phyloP scores from a whole-genome alignment of 2,113 vertebrate genomes.

The Eptesicus fuscus region DNA sequence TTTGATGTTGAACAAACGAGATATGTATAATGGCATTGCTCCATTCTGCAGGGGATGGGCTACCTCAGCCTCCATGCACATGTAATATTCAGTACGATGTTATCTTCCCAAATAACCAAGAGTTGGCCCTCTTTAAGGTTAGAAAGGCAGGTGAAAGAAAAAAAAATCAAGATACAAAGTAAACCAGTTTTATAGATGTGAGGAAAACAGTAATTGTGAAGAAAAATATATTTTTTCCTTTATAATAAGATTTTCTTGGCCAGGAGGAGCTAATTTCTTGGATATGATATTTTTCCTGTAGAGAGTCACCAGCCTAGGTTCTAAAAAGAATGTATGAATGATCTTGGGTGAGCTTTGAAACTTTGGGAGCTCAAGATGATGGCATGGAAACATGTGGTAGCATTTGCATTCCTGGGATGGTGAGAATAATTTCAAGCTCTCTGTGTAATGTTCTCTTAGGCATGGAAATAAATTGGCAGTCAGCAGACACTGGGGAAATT shows the following conservation, averaged over 20 bases:
- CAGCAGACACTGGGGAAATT: not conserved
- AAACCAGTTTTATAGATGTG: not conserved
- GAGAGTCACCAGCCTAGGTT: not conserved
- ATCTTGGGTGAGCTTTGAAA: not conserved
- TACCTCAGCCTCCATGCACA: not conserved
- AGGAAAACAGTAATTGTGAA: not conserved
- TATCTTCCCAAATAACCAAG: not conserved
- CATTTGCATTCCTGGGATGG: not conserved
- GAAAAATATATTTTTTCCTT: not conserved
- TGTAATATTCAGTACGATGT: not conserved
- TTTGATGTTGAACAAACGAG: not conserved
- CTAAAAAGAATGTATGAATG: not conserved
- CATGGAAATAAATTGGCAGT: not conserved
- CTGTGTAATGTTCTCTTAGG: not conserved
- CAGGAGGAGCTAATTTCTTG: not conserved
- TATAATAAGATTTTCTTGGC: not conserved
- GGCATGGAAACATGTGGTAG: not conserved
- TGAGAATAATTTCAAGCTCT: constrained; percentile 12
- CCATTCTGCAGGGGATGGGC: not conserved
- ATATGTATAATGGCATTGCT: not conserved
- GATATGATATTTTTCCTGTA: not conserved
- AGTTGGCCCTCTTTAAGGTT: not conserved
- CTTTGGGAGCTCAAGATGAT: not conserved
- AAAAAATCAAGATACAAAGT: not conserved
- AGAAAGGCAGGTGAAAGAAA: not conserved